Percentiles rank a stretch among this genome's conserved stretches.
Conservation (phyloP, 2,113 vertebrate genomes). For the Otus sunia region DNA sequence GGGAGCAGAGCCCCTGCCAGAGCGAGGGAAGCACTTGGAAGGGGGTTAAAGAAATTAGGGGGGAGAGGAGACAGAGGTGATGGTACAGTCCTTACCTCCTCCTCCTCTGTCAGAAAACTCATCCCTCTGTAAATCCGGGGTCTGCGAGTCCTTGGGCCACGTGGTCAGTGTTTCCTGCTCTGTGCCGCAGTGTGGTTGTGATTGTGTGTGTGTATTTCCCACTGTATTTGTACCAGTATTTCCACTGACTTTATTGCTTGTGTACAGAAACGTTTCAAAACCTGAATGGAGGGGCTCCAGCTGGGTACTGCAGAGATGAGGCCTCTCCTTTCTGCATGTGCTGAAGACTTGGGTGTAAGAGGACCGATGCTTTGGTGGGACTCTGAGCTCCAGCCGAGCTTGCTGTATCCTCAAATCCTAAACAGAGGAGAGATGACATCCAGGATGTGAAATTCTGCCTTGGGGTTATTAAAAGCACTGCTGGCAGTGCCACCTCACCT, state of each 20-base stretch:
- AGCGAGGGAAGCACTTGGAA: not conserved
- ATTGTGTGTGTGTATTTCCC: too few relatives aligned
- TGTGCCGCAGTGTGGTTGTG: too few relatives aligned
- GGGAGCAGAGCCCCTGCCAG: too few relatives aligned
- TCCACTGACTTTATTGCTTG: not conserved
- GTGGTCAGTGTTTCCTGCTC: rapidly evolving
- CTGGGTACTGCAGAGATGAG: not conserved
- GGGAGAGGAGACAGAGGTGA: too few relatives aligned
- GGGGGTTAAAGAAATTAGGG: not conserved
- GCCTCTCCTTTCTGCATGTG: not conserved
- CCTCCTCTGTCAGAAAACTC: too few relatives aligned
- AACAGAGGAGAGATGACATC: not conserved
- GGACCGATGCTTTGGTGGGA: not conserved
- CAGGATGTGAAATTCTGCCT: not conserved
- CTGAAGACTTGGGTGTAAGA: too few relatives aligned
- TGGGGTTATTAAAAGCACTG: not conserved
- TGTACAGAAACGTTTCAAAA: not conserved
- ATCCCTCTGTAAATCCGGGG: rapidly evolving
- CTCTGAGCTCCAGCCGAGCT: not conserved
- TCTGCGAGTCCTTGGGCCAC: rapidly evolving
- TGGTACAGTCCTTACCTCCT: too few relatives aligned
- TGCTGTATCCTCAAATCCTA: not conserved
- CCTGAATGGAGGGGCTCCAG: not conserved
- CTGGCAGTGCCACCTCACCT: too few relatives aligned
- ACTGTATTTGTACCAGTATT: not conserved